Base-by-base conservation (phyloP, 2,113 vertebrate genomes). In the Bungarus multicinctus region DNA sequence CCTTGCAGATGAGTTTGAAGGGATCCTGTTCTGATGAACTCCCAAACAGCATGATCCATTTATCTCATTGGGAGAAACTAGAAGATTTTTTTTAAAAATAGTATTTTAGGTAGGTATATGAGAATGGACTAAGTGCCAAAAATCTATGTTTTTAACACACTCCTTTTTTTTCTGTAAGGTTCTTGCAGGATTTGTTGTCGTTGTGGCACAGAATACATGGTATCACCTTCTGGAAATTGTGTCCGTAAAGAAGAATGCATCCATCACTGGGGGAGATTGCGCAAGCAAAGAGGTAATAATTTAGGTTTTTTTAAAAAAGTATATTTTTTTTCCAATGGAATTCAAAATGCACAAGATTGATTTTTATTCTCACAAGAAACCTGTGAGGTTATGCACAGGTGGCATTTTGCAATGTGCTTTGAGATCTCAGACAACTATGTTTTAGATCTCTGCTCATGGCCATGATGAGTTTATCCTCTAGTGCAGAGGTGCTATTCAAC, bases 191-290 rank as follows among this genome's bases (percentile, higher is more conserved):
- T 99, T 39, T 99, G 99, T 96, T 99, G 99, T 89, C 98, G 99
- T 88, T 99, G 99, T 47, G 99, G 99, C 45, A 91, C 98, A 0
- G 98, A 99, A 95, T 99, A 99, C 95, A 98, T 98, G 64, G 97
- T 99, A 88, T 98, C 98, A 0, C 81, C 97, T 20, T 98, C 98
- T 0, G 99, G 99, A 64, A 99, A 30, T 97, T 99, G 98, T 18
- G 94, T 99, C 27, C 98, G 99, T 0, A 98, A 96, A 14, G 99
- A 99, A 96, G 99, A 99, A 86, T 99, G 99, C 6, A 96, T 94
- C 55, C 98, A 98, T 89, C 99, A 99, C 97, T 99, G 99, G 99
- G 99, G 99, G 0, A 97, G 98, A 85, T 96, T 99, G 23, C 98
- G 99, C 87, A 98, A 98, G 94, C 98, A 98, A 94, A 98, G 98